Percentiles rank a stretch among this genome's conserved stretches.
These are phyloP conservation scores for Todiramphus saurophagus DNA, from an alignment of 2,113 vertebrate genomes.

Conservation along the genomic window DNA sequence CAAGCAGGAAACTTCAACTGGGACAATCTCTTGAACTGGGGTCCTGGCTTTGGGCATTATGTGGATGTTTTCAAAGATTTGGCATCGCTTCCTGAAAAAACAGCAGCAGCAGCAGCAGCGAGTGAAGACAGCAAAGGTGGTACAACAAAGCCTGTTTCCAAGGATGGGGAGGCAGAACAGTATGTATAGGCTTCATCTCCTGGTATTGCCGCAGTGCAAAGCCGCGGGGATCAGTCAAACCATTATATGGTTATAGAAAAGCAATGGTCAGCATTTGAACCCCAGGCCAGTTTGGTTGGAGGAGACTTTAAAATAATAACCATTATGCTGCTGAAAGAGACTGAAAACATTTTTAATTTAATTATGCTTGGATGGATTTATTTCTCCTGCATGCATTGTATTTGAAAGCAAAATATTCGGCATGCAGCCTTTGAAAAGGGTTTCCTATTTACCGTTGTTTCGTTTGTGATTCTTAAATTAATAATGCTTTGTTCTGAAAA, in stretches of 20 bases:
- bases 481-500: constrained; percentile 59
- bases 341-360: constrained; percentile 71
- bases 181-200: constrained; percentile 84
- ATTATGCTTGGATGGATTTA: constrained; percentile 61
- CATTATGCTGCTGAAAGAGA: constrained; percentile 80
- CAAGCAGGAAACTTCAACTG: constrained; percentile 90
- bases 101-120: constrained; percentile 68
- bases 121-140: constrained; percentile 87
- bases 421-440: constrained; percentile 68
- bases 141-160: constrained; percentile 81
- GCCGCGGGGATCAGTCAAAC: constrained; percentile 1
- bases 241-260: constrained; percentile 46
- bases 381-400: constrained; percentile 76
- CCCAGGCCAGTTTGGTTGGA: constrained; percentile 71
- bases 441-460: constrained; percentile 69
- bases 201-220: constrained; percentile 8
- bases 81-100: constrained; percentile 91
- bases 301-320: constrained; percentile 76
- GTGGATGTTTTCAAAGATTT: constrained; percentile 98
- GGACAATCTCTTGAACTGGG: constrained; percentile 98
- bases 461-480: constrained; percentile 69
- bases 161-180: constrained; percentile 92
- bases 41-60: constrained; percentile 95
- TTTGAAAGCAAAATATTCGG: constrained; percentile 64
- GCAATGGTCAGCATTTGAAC: constrained; percentile 49